Base-by-base conservation (phyloP, 2,888 invertebrate genomes). In the Epinotia nisella region DNA sequence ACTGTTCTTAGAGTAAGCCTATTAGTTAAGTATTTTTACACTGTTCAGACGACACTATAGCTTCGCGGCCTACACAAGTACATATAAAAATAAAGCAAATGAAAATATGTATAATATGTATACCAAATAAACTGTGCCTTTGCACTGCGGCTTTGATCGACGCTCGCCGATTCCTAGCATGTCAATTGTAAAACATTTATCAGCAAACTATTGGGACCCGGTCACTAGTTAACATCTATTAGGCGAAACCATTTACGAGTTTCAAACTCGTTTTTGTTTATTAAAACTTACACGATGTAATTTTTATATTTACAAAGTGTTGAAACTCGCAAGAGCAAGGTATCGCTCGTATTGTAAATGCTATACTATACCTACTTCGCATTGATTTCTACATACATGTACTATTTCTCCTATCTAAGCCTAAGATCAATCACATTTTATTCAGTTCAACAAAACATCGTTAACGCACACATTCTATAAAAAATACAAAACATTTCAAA, bases 351-450 rank as follows among this genome's bases (percentile, higher is more conserved):
- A 75, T 66, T 74, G 64, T 75, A 70, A 71, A 67, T 67, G 60
- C 60, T 68, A 74, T 71, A 69, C 60, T 68, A 74, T 71, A 69
- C n/a, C n/a, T 49, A 49, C n/a, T 67, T 76, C 74, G 75, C 62
- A 75, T 76, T 76, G 72, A 53, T 75, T 79, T 78, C 77, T 78
- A 77, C 76, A 78, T 76, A 78, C 79, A 78, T 59, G 74, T 82
- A 80, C 83, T 85, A 82, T 85, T 82, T 86, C 83, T 80, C 84
- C 85, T 89, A 88, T 85, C 87, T 90, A 89, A 88, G 81, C 81
- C 90, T 92, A 91, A 88, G 85, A 85, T 90, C 88, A 87, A 91
- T 92, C 91, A 90, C 90, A 91, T 86, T 89, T 89, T 84, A 85
- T 85, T 87, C 85, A 84, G 85, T 87, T 85, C 83, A 91, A 92